A percentile compares a stretch with the other conserved stretches of the same genome.
Conservation (phyloP, 2,797 vertebrate species). For the Intellagama lesueurii region DNA sequence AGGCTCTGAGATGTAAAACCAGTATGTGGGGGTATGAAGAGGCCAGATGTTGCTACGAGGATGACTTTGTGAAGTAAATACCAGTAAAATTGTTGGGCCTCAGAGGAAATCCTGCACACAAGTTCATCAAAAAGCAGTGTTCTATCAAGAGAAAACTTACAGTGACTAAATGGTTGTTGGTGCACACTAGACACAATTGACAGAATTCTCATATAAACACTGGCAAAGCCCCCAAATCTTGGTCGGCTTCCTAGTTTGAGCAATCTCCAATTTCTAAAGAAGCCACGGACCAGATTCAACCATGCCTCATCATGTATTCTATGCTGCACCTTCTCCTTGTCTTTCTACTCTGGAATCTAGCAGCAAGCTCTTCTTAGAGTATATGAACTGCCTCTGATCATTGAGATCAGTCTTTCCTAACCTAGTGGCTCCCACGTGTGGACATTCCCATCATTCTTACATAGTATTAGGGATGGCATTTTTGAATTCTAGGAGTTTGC, state of each 20-base stretch:
- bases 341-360: background rate
- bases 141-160: background rate
- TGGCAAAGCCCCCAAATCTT: too few species aligned
- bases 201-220: background rate
- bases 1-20: background rate
- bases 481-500: too few species aligned
- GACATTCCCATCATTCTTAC: background rate
- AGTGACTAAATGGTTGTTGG: background rate
- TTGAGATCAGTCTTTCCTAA: background rate
- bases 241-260: background rate
- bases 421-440: background rate
- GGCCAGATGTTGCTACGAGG: background rate
- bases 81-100: background rate
- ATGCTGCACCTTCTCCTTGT: background rate
- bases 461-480: too few species aligned
- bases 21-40: background rate
- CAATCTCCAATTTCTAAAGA: background rate
- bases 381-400: background rate
- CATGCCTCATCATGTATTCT: background rate
- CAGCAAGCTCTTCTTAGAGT: background rate
- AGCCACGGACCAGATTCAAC: background rate
- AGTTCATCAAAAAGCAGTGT: background rate
- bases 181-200: too few species aligned
- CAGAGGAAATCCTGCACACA: background rate
- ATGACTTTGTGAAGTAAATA: background rate